phyloP scores from a whole-genome alignment of 2,888 invertebrate species.

The Catocala sponsa region DNA sequence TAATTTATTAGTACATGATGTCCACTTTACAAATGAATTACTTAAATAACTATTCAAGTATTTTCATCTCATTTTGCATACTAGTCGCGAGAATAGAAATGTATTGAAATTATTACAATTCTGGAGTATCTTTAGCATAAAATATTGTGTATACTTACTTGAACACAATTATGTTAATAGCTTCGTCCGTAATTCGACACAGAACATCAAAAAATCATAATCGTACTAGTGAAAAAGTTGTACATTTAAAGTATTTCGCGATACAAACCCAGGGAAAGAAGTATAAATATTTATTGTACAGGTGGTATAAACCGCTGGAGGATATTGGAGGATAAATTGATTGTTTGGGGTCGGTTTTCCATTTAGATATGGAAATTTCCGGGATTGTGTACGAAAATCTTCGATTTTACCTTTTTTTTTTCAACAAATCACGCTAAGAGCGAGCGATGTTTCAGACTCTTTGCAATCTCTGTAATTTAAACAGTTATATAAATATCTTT shows the following conservation, averaged over 20 bases:
- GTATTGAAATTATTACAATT: too few relatives aligned
- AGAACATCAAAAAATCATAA: conserved; percentile 37
- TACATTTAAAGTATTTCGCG: conserved; percentile 60
- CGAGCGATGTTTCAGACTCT: conserved; percentile 56
- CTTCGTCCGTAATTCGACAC: conserved; percentile 16
- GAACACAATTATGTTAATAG: not conserved
- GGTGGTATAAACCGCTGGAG: conserved; percentile 87
- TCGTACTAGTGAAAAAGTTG: conserved; percentile 52
- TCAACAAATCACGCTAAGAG: conserved; percentile 80
- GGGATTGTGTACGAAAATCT: conserved; percentile 87
- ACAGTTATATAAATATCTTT: conserved; percentile 11
- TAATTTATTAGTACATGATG: too few relatives aligned
- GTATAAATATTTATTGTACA: conserved; percentile 88
- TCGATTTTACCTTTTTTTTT: conserved; percentile 82
- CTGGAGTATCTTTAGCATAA: too few relatives aligned
- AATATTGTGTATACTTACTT: not conserved
- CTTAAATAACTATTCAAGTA: too few relatives aligned
- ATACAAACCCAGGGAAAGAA: conserved; percentile 80
- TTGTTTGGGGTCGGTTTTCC: conserved; percentile 88
- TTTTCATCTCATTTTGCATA: too few relatives aligned
- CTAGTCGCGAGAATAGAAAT: too few relatives aligned
- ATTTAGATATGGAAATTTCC: conserved; percentile 88
- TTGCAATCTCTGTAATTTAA: conserved; percentile 57
- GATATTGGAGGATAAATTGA: conserved; percentile 88
- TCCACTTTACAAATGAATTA: too few relatives aligned